phyloP scores from a whole-genome alignment of 2,113 vertebrate species.

The Varanus salvator region DNA sequence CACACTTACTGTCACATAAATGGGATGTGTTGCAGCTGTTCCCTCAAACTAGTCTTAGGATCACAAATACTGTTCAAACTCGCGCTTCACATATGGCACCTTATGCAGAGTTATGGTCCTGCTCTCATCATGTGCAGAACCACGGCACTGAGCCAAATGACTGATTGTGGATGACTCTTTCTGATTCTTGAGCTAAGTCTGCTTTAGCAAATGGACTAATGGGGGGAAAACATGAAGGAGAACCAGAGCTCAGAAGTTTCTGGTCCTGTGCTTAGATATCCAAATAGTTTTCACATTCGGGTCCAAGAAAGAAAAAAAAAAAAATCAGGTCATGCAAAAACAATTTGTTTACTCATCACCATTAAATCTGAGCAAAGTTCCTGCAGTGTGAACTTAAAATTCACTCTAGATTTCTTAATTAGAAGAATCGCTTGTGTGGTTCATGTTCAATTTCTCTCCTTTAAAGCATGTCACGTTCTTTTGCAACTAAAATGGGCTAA shows the following conservation, averaged over 20 bases:
- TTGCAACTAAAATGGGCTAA: constrained; percentile 12
- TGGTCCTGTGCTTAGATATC: background rate
- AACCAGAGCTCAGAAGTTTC: background rate
- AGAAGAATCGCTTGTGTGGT: background rate
- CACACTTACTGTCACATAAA: background rate
- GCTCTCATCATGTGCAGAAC: background rate
- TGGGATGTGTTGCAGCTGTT: background rate
- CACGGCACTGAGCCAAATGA: background rate
- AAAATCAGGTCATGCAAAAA: background rate
- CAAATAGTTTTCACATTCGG: background rate
- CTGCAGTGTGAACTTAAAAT: too few species aligned
- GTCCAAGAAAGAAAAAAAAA: background rate
- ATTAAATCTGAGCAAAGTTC: background rate
- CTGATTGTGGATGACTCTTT: background rate
- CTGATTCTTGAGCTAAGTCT: background rate
- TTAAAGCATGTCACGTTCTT: background rate
- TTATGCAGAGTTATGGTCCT: background rate
- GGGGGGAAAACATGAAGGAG: background rate
- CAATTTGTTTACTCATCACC: background rate
- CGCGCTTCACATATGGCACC: too few species aligned
- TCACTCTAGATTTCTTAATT: too few species aligned
- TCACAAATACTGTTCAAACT: background rate
- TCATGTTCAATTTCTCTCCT: background rate
- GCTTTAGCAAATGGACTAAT: background rate
- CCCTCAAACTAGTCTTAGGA: background rate